Base-by-base conservation (phyloP, 1,140 invertebrate species). In the Oncopodura yosiiana region DNA sequence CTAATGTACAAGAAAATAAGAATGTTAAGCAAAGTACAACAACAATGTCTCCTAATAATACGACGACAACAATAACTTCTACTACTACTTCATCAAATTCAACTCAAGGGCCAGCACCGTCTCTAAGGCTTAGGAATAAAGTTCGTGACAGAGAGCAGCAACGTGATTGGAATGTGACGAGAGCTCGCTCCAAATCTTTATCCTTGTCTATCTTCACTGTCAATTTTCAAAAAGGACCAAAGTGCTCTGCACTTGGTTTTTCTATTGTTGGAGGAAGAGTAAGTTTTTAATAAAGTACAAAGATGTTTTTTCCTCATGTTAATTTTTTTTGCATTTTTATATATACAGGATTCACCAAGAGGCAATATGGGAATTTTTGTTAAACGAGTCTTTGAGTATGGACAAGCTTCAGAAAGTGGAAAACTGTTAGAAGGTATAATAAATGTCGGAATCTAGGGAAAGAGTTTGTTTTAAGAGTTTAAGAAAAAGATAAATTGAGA, bases 321-420 rank as follows among this genome's bases (percentile, higher is more conserved):
- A n/a, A n/a, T n/a, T n/a, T n/a, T n/a, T n/a, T n/a, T n/a, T n/a
- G n/a, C n/a, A n/a, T n/a, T n/a, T n/a, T n/a, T n/a, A n/a, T n/a
- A n/a, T n/a, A n/a, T n/a, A n/a, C n/a, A n/a, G n/a, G 89, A 94
- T 69, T 90, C 87, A 19, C 85, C 89, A 1, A 82, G 85, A 71
- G 89, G 89, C 54, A 82, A 80, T 60, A 82, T 93, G 68, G 86
- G 82, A 29, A 92, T 94, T 65, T 93, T 89, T 70, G 86, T 94
- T 24, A 89, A 92, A 70, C 87, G 87, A 49, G 87, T 94, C 53
- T 81, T 92, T 66, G 81, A 86, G 11, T 78, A 81, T 66, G 89
- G 90, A 18, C 84, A 93, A 69, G 87, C 89, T 50, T 81, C 87
- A 37, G 85, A 90, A 67, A 82, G 83, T 72, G 87, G 86, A 38